A percentile compares a stretch with the other conserved stretches of the same genome.
Evolutionary conservation across 2,888 invertebrate genomes (phyloP).

Genomic region (Orthonevra nobilis): DNA sequence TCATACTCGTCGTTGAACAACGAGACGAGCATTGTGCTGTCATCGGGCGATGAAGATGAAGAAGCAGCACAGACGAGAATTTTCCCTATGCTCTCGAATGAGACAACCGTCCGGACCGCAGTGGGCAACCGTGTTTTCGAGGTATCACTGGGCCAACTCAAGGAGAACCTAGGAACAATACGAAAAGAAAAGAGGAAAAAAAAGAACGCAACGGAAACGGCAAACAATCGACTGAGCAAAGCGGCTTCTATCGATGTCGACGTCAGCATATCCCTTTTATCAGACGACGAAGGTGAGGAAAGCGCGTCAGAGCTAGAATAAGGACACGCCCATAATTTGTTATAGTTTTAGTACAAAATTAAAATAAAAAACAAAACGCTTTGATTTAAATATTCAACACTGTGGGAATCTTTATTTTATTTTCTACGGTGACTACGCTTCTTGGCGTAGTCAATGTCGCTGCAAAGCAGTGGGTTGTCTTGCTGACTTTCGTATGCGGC

Average conservation of each 20-base stretch:
- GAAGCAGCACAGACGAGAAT: conserved; percentile 39
- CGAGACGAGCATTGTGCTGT: conserved; percentile 50
- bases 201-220: conserved; percentile 8
- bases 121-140: conserved; percentile 78
- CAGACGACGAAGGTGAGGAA: conserved; percentile 78
- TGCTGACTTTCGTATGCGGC: conserved; percentile 76
- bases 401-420: conserved; percentile 56
- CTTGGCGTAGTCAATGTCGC: conserved; percentile 78
- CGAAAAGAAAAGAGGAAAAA: conserved; percentile 19
- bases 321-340: conserved; percentile 1
- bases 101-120: conserved; percentile 78
- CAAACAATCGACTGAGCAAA: conserved; percentile 54
- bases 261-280: conserved; percentile 78
- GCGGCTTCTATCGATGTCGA: conserved; percentile 77
- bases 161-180: conserved; percentile 77
- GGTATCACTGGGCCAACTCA: conserved; percentile 77
- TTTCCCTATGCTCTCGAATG: conserved; percentile 76
- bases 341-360: conserved; percentile 56
- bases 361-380: conserved; percentile 26
- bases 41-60: conserved; percentile 56
- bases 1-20: conserved; percentile 9
- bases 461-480: conserved; percentile 78
- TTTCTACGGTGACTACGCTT: conserved; percentile 72
- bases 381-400: conserved; percentile 46
- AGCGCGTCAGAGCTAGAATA: not conserved